Conservation (phyloP, 2,888 invertebrate genomes). For the Melitaea athalia region DNA sequence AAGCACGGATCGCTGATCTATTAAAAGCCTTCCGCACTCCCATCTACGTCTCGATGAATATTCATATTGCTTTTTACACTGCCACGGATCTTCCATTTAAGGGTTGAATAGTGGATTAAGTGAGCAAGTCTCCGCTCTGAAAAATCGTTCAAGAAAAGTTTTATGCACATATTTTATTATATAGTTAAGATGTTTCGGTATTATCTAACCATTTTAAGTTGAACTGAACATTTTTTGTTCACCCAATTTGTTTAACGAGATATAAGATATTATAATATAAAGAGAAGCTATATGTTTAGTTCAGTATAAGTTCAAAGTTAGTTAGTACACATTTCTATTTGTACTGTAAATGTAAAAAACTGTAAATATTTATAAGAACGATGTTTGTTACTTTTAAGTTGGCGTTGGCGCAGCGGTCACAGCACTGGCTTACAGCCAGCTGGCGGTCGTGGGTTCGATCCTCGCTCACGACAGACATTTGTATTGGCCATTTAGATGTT, state of each 20-base stretch:
- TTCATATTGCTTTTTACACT: slow-evolving; percentile 48
- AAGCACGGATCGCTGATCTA: slow-evolving; percentile 44
- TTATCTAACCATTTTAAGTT: neutral
- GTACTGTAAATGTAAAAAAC: neutral
- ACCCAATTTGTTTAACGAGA: too few species aligned
- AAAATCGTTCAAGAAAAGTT: neutral
- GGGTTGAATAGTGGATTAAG: slow-evolving; percentile 44
- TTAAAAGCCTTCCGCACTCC: slow-evolving; percentile 41
- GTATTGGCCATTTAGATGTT: too few species aligned
- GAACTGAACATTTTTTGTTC: too few species aligned
- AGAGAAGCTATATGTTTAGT: too few species aligned
- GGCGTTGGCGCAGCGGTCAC: too few species aligned
- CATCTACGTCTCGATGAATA: slow-evolving; percentile 44
- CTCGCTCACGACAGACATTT: too few species aligned
- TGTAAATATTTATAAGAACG: neutral
- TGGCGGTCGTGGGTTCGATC: too few species aligned
- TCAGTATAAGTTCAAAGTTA: too few species aligned
- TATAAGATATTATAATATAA: too few species aligned
- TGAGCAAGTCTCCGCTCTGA: slow-evolving; percentile 29
- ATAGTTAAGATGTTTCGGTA: neutral
- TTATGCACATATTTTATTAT: neutral
- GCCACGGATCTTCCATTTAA: slow-evolving; percentile 45
- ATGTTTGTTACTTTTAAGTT: too few species aligned
- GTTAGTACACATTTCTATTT: neutral
- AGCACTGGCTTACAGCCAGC: too few species aligned